Evolutionary conservation across 2,888 invertebrate species (phyloP).

Genomic region (Marronus borbonicus): DNA sequence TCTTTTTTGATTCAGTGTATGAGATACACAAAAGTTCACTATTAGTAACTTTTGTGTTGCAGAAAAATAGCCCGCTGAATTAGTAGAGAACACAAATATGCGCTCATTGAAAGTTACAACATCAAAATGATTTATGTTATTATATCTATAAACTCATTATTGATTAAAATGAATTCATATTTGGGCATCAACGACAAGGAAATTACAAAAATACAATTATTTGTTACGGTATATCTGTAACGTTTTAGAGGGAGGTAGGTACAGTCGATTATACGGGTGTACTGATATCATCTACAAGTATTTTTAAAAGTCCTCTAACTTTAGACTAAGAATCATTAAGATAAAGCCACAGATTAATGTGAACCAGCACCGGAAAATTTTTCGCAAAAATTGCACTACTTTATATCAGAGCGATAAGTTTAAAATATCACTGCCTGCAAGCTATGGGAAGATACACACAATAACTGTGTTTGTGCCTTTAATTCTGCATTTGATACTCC

Average conservation of each 20-base stretch:
- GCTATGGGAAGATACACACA: conserved; percentile 67
- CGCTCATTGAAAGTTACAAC: too few relatives aligned
- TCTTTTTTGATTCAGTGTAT: too few relatives aligned
- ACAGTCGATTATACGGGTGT: conserved; percentile 30
- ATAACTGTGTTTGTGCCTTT: conserved; percentile 64
- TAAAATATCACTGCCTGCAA: conserved; percentile 68
- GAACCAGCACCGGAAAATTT: conserved; percentile 71
- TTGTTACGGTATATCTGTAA: background rate
- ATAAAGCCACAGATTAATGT: conserved; percentile 71
- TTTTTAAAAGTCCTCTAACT: conserved; percentile 68
- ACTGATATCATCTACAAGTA: conserved; percentile 52
- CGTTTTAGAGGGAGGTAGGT: conserved; percentile 4
- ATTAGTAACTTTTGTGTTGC: too few relatives aligned
- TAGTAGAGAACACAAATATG: too few relatives aligned
- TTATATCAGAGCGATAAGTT: conserved; percentile 70
- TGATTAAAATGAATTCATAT: background rate
- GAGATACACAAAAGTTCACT: too few relatives aligned
- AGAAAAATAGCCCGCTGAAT: too few relatives aligned
- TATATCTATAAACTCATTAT: too few relatives aligned
- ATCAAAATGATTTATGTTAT: too few relatives aligned
- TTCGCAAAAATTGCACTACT: conserved; percentile 71
- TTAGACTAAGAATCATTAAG: conserved; percentile 71
- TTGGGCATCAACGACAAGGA: background rate
- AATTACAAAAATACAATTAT: too few relatives aligned
- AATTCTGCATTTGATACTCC: conserved; percentile 46